Base-by-base conservation (phyloP, 2,113 vertebrate species). In the Campylomormyrus numenius region DNA sequence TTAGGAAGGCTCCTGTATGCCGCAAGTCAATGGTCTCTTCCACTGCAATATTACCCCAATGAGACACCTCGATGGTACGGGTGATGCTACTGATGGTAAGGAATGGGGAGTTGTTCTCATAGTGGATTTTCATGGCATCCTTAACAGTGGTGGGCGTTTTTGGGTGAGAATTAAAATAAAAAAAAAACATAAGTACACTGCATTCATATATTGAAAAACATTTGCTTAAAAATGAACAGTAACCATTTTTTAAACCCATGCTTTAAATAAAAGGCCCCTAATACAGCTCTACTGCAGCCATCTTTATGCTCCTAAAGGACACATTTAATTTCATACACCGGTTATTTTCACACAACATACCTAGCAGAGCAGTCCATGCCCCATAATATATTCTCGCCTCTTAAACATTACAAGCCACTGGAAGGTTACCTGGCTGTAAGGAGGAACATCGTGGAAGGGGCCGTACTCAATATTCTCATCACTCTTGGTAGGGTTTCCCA, bases 11-110 rank as follows among this genome's bases (percentile, higher is more conserved):
- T 4, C 98, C 98, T 0, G 98, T 99, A 94, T 99, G 98, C 92
- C 98, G 98, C 91, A 99, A 92, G 93, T 99, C 98, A 45, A 99
- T 96, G 0, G 97, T 99, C 91, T 99, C 98, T 89, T 99, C 98
- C 89, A 99, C 98, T 0, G 98, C 98, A 45, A 99, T 99, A 94
- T 99, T 99, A 0, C 98, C 98, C 98, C 98, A 99, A 93, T 99
- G 98, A 56, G 98, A 99, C 46, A 99, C 98, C 93, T 99, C 98
- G 0, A 99, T 98, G 91, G 96, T 96, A 7, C 98, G 96, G 1
- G 96, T 97, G 95, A 99, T 98, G 90, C 97, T 97, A 91, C 97
- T 97, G 94, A 99, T 97, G 87, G 98, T 99, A 91, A 99, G 95
- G 95, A 99, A 99, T 0, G 98, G 98, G 2, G 95, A 94, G 94